phyloP scores from a whole-genome alignment of 2,797 vertebrate species.

The Neosilurus mollespiculum region DNA sequence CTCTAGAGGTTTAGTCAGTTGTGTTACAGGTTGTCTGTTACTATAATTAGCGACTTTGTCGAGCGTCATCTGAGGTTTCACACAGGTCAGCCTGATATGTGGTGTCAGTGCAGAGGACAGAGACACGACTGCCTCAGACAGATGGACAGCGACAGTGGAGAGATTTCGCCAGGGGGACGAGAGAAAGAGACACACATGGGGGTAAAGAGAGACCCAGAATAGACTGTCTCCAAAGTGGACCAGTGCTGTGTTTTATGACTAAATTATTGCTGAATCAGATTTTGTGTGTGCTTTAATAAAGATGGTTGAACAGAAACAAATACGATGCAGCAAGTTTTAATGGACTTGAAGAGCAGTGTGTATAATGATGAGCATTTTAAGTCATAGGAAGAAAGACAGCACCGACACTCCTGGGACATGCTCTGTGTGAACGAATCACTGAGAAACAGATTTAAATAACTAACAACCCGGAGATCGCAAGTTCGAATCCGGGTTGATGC shows the following conservation, averaged over 20 bases:
- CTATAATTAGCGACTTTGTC: conserved; percentile 16
- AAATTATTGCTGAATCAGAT: not conserved
- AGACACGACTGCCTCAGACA: conserved; percentile 45
- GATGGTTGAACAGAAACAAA: not conserved
- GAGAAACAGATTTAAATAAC: no score
- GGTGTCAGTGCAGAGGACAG: conserved; percentile 35
- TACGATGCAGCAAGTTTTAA: not conserved
- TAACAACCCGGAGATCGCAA: no score
- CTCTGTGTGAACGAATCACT: not conserved
- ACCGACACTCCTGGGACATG: not conserved
- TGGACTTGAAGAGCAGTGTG: not conserved
- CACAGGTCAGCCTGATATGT: conserved; percentile 20
- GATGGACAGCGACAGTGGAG: conserved; percentile 50
- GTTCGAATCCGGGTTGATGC: no score
- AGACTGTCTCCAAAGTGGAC: not conserved
- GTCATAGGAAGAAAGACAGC: not conserved
- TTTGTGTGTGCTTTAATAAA: not conserved
- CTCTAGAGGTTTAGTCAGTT: no score
- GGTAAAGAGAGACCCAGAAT: not conserved
- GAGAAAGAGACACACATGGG: conserved; percentile 2
- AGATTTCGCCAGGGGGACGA: conserved; percentile 41
- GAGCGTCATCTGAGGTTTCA: conserved; percentile 19
- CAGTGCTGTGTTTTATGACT: not conserved
- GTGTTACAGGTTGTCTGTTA: not conserved
- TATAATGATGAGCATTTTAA: conserved; percentile 5